phyloP scores from a whole-genome alignment of 2,113 vertebrate species.

The Amblyornis subalaris region DNA sequence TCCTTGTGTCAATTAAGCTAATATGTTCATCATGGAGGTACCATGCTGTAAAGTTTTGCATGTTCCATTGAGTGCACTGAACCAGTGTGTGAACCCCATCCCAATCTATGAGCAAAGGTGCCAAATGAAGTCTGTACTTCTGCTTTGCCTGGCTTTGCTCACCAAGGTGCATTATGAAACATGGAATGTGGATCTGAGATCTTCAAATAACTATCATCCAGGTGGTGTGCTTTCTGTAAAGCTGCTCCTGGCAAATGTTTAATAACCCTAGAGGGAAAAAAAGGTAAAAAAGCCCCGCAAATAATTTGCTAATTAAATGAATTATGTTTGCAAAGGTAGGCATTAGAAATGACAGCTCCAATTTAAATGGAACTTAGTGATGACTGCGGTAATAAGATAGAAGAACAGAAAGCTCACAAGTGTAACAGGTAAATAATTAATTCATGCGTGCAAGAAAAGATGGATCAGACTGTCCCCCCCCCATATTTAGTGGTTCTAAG shows the following conservation, averaged over 20 bases:
- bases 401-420: not conserved
- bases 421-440: not conserved
- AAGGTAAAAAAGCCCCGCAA: not conserved
- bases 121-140: not conserved
- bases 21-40: not conserved
- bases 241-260: not conserved
- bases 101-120: not conserved
- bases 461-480: not conserved
- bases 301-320: slow-evolving; percentile 19
- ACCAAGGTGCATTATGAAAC: not conserved
- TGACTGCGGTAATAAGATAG: not conserved
- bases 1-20: not conserved
- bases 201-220: not conserved
- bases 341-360: not conserved
- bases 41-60: not conserved
- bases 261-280: not conserved
- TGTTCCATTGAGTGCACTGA: not conserved
- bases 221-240: not conserved
- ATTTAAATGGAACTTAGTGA: not conserved
- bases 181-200: not conserved
- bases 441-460: not conserved
- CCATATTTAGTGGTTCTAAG: not conserved
- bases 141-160: not conserved
- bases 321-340: slow-evolving; percentile 10
- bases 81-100: not conserved